A percentile compares a stretch with the other conserved stretches of the same genome.
These are phyloP conservation scores for Pocillopora damicornis DNA, from an alignment of 64 coral and sea anemone genomes.

Conservation along the genomic window DNA sequence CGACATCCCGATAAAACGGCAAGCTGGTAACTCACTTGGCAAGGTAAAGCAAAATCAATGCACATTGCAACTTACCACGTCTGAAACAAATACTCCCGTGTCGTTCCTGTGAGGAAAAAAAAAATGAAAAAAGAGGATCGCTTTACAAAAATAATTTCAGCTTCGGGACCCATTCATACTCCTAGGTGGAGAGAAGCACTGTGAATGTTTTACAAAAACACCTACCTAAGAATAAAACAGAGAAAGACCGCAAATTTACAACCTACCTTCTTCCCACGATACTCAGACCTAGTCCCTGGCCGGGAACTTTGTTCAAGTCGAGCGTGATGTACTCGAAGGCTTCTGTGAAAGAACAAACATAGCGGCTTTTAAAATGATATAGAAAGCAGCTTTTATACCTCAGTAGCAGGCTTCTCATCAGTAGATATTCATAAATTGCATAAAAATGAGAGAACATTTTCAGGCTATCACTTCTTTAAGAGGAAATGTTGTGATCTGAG, in stretches of 20 bases:
- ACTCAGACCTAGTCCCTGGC: constrained; percentile 92
- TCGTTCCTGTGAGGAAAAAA: constrained; percentile 63
- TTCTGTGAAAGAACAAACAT: constrained; percentile 47
- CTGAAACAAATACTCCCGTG: constrained; percentile 87
- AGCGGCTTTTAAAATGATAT: no score
- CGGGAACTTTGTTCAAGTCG: constrained; percentile 79
- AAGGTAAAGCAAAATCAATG: background rate
- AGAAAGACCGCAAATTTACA: background rate
- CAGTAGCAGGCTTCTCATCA: background rate
- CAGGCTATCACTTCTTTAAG: no score
- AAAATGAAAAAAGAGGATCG: background rate
- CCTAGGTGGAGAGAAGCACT: no score
- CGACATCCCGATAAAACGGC: no score
- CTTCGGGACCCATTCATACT: background rate
- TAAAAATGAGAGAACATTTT: no score
- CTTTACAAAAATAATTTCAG: background rate
- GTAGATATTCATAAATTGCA: no score
- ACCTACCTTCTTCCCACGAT: constrained; percentile 89
- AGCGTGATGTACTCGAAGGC: constrained; percentile 78
- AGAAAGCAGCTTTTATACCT: no score
- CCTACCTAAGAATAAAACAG: no score
- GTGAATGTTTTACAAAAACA: no score
- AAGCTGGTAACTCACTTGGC: no score
- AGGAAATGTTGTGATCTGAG: no score
- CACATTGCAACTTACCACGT: constrained; percentile 65